Percentiles rank a stretch among this genome's conserved stretches.
Conservation (phyloP, 2,113 vertebrate genomes). For the Hemiscyllium ocellatum region DNA sequence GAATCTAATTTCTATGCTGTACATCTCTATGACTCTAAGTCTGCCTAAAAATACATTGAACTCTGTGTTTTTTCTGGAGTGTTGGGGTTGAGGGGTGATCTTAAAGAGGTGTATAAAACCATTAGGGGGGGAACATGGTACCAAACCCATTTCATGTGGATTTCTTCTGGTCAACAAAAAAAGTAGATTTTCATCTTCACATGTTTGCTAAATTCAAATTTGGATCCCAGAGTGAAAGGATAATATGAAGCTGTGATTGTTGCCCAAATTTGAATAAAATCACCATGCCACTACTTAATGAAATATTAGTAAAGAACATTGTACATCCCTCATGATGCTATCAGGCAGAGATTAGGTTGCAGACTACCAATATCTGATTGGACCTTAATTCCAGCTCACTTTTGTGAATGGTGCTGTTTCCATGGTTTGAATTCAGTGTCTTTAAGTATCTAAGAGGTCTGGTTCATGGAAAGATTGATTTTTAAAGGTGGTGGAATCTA, state of each 20-base stretch:
- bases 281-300: no score
- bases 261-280: background rate
- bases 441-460: background rate
- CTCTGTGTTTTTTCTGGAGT: no score
- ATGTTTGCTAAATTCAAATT: no score
- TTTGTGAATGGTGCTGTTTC: background rate
- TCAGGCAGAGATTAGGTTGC: background rate
- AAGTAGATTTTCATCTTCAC: background rate
- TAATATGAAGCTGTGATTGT: background rate
- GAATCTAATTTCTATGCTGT: background rate
- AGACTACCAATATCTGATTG: background rate
- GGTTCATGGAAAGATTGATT: no score
- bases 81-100: no score
- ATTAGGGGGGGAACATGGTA: no score
- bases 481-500: background rate
- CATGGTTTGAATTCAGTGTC: background rate
- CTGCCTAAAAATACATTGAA: no score
- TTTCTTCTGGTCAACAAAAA: background rate
- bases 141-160: background rate
- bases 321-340: no score
- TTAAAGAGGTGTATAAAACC: no score
- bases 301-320: no score
- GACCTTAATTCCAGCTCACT: no score
- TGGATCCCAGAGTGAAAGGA: background rate
- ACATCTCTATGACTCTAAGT: no score